Percentiles rank a stretch among this genome's conserved stretches.
Evolutionary conservation across 2,888 invertebrate species (phyloP).

Genomic region (Zeuzera pyrina): DNA sequence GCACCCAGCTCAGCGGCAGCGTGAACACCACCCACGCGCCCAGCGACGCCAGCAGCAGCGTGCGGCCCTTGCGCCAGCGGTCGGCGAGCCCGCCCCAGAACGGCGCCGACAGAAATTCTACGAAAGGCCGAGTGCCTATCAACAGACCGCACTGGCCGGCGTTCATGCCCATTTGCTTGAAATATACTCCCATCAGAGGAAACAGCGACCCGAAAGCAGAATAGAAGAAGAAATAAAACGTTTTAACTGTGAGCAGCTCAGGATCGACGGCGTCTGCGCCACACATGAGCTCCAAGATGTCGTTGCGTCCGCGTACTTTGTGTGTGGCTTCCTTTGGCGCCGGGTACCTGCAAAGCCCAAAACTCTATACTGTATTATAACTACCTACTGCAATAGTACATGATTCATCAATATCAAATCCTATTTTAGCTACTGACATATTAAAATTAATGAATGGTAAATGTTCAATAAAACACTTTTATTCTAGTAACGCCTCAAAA

Average conservation of each 20-base stretch:
- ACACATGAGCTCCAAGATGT: slow-evolving; percentile 86
- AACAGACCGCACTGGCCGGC: slow-evolving; percentile 94
- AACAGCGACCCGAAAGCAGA: slow-evolving; percentile 98
- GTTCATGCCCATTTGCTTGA: slow-evolving; percentile 99
- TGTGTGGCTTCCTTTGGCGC: slow-evolving; percentile 91
- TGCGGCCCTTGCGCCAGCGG: slow-evolving; percentile 88
- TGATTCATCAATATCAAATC: too few relatives aligned
- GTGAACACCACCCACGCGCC: slow-evolving; percentile 98
- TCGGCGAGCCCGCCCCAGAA: slow-evolving; percentile 98
- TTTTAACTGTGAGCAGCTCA: slow-evolving; percentile 94
- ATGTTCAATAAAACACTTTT: too few relatives aligned
- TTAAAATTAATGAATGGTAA: too few relatives aligned
- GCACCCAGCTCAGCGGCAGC: slow-evolving; percentile 94
- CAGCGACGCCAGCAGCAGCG: slow-evolving; percentile 90
- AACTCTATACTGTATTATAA: too few relatives aligned
- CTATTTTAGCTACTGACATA: too few relatives aligned
- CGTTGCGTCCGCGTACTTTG: slow-evolving; percentile 90
- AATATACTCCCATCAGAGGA: slow-evolving; percentile 98
- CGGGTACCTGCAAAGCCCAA: slow-evolving; percentile 75
- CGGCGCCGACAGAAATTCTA: slow-evolving; percentile 97
- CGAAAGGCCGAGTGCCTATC: slow-evolving; percentile 96
- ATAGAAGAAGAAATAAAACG: slow-evolving; percentile 99
- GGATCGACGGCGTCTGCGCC: slow-evolving; percentile 87
- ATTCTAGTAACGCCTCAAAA: too few relatives aligned
- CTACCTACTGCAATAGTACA: too few relatives aligned